Percentiles rank a stretch among this genome's conserved stretches.
phyloP scores from a whole-genome alignment of 2,113 vertebrate species.

The Zosterops japonicus region DNA sequence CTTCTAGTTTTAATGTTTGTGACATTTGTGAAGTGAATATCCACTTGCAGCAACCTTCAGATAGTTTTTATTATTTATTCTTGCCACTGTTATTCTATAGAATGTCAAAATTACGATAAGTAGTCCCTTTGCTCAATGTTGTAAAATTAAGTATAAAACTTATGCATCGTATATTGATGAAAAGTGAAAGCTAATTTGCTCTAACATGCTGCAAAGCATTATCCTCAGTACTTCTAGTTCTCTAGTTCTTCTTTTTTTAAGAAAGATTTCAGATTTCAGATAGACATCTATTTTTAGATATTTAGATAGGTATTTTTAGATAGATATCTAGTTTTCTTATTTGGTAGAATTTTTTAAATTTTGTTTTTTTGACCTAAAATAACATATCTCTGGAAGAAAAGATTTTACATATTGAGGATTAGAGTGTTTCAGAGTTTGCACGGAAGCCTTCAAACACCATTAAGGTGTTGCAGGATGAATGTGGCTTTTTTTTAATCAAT shows the following conservation, averaged over 20 bases:
- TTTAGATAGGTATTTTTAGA: not conserved
- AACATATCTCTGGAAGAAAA: not conserved
- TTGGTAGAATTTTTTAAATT: not conserved
- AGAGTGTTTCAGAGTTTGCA: not conserved
- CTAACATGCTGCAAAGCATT: not conserved
- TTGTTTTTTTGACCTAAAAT: not conserved
- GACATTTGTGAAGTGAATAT: not conserved
- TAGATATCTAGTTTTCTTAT: not conserved
- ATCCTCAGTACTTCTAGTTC: not conserved
- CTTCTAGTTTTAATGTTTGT: not conserved
- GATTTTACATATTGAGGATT: constrained; percentile 13
- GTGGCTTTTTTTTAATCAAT: constrained; percentile 29
- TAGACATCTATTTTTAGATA: not conserved
- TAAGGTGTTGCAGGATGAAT: not conserved
- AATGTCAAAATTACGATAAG: not conserved
- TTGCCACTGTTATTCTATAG: not conserved
- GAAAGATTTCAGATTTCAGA: not conserved
- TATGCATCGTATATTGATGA: not conserved
- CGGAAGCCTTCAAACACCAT: constrained; percentile 8
- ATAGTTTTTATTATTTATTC: not conserved
- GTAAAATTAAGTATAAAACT: constrained; percentile 5
- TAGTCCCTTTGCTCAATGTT: not conserved
- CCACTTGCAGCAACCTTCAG: not conserved
- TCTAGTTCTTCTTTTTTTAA: not conserved
- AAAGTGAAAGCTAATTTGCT: constrained; percentile 15